Conservation (phyloP, 64 coral and sea anemone species). For the Actinia tenebrosa region DNA sequence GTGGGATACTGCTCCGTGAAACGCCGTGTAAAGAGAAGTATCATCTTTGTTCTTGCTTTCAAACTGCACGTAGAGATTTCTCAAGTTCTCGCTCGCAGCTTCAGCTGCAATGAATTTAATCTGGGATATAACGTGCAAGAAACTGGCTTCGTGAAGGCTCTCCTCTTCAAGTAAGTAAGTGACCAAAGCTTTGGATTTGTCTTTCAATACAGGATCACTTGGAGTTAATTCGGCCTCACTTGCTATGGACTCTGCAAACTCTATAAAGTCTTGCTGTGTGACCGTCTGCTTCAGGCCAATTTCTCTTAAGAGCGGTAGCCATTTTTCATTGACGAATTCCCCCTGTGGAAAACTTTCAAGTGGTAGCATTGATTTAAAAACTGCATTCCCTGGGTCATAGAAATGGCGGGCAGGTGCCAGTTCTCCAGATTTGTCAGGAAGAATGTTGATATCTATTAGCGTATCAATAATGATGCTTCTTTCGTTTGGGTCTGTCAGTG, state of each 20-base stretch:
- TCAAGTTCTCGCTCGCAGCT: conserved; percentile 37
- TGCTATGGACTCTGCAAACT: conserved; percentile 64
- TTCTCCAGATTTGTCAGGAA: conserved; percentile 36
- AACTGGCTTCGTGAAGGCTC: conserved; percentile 67
- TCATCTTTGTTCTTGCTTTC: conserved; percentile 48
- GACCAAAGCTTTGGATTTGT: conserved; percentile 62
- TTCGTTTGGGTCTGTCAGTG: conserved; percentile 59
- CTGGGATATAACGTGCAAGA: conserved; percentile 66
- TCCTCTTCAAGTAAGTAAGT: conserved; percentile 65
- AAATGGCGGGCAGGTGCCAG: conserved; percentile 43
- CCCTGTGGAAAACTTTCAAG: conserved; percentile 54
- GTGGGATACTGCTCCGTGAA: conserved; percentile 69
- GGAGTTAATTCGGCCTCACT: conserved; percentile 30
- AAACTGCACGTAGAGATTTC: conserved; percentile 56
- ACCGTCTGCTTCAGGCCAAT: conserved; percentile 77
- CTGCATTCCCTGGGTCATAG: conserved; percentile 76
- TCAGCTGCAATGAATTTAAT: conserved; percentile 78
- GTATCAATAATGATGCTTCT: conserved; percentile 47
- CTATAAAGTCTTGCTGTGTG: conserved; percentile 76
- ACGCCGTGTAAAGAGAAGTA: conserved; percentile 62
- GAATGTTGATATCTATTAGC: conserved; percentile 50
- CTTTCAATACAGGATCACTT: conserved; percentile 20
- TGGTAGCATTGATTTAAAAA: conserved; percentile 71
- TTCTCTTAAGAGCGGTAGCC: conserved; percentile 74
- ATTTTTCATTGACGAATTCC: conserved; percentile 35